Percentiles rank a stretch among this genome's conserved stretches.
Evolutionary conservation across 2,888 invertebrate species (phyloP).

Genomic region (Cephus runcator): DNA sequence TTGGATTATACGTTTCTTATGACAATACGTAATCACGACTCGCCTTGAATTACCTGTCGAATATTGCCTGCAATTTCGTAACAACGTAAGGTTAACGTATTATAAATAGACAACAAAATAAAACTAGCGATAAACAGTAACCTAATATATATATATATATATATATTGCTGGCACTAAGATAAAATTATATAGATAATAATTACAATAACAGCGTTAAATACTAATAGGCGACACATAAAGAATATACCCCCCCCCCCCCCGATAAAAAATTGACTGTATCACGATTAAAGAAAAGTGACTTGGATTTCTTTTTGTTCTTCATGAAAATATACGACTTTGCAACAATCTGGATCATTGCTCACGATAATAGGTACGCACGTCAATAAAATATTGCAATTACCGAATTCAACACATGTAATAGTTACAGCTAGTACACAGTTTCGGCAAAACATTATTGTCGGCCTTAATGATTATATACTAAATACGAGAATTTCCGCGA

Average conservation of each 20-base stretch:
- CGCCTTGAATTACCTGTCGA: neutral
- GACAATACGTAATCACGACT: neutral
- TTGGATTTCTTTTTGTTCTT: neutral
- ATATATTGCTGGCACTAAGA: no score
- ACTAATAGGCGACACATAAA: neutral
- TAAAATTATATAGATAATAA: neutral
- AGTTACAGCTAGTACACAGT: conserved; percentile 2
- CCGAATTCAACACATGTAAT: neutral
- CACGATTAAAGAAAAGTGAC: neutral
- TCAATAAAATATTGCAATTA: conserved; percentile 1
- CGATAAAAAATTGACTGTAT: neutral
- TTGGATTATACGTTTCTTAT: neutral
- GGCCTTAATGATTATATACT: conserved; percentile 14
- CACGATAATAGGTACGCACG: neutral
- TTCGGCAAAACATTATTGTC: conserved; percentile 21
- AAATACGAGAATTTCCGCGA: neutral
- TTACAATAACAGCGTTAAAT: neutral
- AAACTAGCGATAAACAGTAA: neutral
- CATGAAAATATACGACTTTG: neutral
- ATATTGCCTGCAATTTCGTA: neutral
- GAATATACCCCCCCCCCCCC: neutral
- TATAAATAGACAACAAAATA: neutral
- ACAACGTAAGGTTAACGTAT: neutral
- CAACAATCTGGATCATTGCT: neutral
- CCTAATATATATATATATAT: no score